Percentiles rank a stretch among this genome's conserved stretches.
These are phyloP conservation scores for Xenopus tropicalis DNA, from an alignment of 2,113 vertebrate genomes.

Conservation along the genomic window UCB_Xtro_10.0 CM004449.2:9897001-9897500, in stretches of 20 bases:
- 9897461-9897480: conserved; percentile 10
- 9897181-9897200: not conserved
- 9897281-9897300: conserved; percentile 3
- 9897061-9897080: too few relatives aligned
- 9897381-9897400: not conserved
- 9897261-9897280: not conserved
- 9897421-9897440: conserved; percentile 15
- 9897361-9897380: conserved; percentile 18
- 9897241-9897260: conserved; percentile 3
- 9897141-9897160: conserved; percentile 28
- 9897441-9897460: conserved; percentile 25
- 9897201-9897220: not conserved
- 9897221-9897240: not conserved
- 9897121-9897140: conserved; percentile 76
- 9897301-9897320: conserved; percentile 34
- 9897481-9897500: not conserved
- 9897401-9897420: too few relatives aligned
- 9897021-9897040: too few relatives aligned
- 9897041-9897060: too few relatives aligned
- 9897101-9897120: conserved; percentile 61
- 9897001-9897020: too few relatives aligned
- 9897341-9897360: conserved; percentile 8
- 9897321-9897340: not conserved
- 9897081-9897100: too few relatives aligned
- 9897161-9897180: not conserved